Evolutionary conservation across 2,888 invertebrate species (phyloP), one percentile per base, ranked within the genome.

Genomic region (Girardia tigrina): DNA sequence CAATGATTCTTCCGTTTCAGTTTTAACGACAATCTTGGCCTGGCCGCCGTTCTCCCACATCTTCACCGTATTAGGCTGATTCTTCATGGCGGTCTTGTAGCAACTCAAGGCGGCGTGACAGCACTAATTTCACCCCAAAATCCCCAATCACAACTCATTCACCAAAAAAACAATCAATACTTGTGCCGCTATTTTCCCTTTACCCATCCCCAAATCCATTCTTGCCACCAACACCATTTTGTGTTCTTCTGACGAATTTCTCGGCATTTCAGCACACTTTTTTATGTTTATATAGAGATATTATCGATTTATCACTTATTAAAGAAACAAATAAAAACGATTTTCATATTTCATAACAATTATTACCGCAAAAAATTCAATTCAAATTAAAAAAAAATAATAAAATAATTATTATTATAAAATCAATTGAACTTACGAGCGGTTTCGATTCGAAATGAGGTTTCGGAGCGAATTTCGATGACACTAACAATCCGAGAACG

Each of bases 101-200:
- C 90, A 91, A 16, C 89, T 89, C 0, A 94, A 90, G 0, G 93
- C 90, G n/a, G 91, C 94, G 83, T 94, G 94, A n/a, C 90, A 88
- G 84, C 92, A 56, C 56, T 56, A 8, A 56, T 20, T 6, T 8
- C n/a, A 56, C n/a, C 23, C 16, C 23, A 93, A 84, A 90, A n/a
- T n/a, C n/a, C n/a, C n/a, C n/a, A n/a, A n/a, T n/a, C n/a, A n/a
- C n/a, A n/a, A n/a, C n/a, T n/a, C n/a, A n/a, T n/a, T n/a, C n/a
- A n/a, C n/a, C n/a, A n/a, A n/a, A n/a, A n/a, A n/a, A n/a, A n/a
- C n/a, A 56, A 56, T 29, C 74, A 70, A 77, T 78, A 86, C 85
- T 82, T 94, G 94, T 0, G 94, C 91, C 1, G 91, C 94, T 56
- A 91, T 89, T 86, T 94, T 94, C 0, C 94, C 84, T 86, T 93